phyloP scores from a whole-genome alignment of 2,888 invertebrate species.

The Drosophila neonasuta region DNA sequence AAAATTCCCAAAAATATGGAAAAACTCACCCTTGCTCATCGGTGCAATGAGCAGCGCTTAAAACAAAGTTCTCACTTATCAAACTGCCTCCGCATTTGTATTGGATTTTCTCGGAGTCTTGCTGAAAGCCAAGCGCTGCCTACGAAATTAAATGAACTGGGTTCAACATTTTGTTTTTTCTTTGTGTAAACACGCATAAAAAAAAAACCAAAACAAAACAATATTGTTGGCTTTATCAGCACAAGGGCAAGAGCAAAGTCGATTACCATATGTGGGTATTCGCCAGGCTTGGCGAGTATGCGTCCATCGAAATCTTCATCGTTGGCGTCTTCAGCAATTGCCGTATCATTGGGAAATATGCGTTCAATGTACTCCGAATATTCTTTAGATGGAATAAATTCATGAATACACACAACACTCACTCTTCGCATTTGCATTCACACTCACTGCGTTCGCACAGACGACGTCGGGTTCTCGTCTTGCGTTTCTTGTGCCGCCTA shows the following conservation, averaged over 20 bases:
- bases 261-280: conserved; percentile 81
- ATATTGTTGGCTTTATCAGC: conserved; percentile 12
- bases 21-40: conserved; percentile 69
- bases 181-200: background rate
- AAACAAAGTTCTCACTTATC: conserved; percentile 78
- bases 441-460: conserved; percentile 74
- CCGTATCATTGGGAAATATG: conserved; percentile 76
- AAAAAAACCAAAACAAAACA: conserved; percentile 10
- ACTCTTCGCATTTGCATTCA: background rate
- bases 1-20: background rate
- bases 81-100: conserved; percentile 81
- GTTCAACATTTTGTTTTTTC: conserved; percentile 10
- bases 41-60: conserved; percentile 81
- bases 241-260: background rate
- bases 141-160: conserved; percentile 37
- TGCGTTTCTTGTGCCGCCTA: conserved; percentile 24
- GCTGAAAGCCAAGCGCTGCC: conserved; percentile 73
- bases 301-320: conserved; percentile 79
- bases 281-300: conserved; percentile 74
- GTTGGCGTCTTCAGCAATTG: conserved; percentile 65
- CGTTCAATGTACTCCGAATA: conserved; percentile 78
- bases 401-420: background rate
- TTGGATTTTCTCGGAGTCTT: conserved; percentile 50
- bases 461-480: conserved; percentile 34
- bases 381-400: conserved; percentile 54